Conservation (phyloP, 2,113 vertebrate species). For the Guaruba guarouba region DNA sequence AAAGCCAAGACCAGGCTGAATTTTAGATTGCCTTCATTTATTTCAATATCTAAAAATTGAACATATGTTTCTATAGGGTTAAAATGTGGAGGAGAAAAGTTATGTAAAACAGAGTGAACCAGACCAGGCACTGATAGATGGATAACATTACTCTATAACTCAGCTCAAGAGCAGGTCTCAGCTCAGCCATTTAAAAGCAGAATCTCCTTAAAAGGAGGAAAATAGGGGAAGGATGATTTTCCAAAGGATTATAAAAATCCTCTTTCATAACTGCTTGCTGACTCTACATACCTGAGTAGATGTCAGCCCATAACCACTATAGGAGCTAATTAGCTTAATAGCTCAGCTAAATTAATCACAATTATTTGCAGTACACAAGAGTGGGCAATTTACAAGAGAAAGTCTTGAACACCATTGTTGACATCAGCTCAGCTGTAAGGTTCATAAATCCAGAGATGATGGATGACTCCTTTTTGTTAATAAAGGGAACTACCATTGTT, state of each 20-base stretch:
- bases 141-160: neutral
- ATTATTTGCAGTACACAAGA: neutral
- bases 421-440: slow-evolving; percentile 16
- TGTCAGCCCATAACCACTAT: neutral
- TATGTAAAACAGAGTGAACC: neutral
- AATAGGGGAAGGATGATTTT: neutral
- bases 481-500: slow-evolving; percentile 46
- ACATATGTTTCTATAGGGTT: neutral
- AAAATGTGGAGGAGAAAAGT: neutral
- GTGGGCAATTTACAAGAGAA: neutral
- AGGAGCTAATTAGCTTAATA: neutral
- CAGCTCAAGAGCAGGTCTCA: neutral
- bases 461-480: slow-evolving; percentile 44
- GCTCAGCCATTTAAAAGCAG: neutral
- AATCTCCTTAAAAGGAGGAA: neutral
- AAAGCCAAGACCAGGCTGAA: neutral
- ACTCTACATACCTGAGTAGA: neutral
- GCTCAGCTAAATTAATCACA: neutral
- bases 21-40: neutral
- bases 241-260: neutral
- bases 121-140: neutral
- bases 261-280: neutral
- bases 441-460: slow-evolving; percentile 36
- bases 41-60: neutral
- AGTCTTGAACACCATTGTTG: neutral